Percentiles rank a stretch among this genome's conserved stretches.
These are phyloP conservation scores for Stegodyphus dumicola DNA, from an alignment of 1,140 invertebrate species.

Conservation along the genomic window DNA sequence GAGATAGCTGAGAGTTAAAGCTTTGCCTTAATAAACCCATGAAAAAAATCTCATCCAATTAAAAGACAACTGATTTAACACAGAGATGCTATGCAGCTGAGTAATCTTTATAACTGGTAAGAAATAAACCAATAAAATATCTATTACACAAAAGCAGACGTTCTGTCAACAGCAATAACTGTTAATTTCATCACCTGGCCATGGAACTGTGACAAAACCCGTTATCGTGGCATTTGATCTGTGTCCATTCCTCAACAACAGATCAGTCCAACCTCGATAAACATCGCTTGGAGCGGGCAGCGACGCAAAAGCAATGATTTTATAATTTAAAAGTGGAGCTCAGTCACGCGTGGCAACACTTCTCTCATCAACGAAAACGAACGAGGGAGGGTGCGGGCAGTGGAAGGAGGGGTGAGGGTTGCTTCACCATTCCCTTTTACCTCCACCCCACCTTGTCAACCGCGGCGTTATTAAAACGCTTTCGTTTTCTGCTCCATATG, in stretches of 20 bases:
- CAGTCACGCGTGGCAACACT: background rate
- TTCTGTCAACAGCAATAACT: too few relatives aligned
- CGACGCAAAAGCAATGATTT: slow-evolving; percentile 4
- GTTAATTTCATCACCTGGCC: too few relatives aligned
- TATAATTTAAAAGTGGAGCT: slow-evolving; percentile 6
- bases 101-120: too few relatives aligned
- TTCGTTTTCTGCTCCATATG: slow-evolving; percentile 58
- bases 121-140: too few relatives aligned
- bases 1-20: too few relatives aligned
- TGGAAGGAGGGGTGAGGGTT: slow-evolving; percentile 2
- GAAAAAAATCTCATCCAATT: too few relatives aligned
- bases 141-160: background rate
- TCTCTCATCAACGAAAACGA: slow-evolving; percentile 15
- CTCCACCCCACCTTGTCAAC: slow-evolving; percentile 31
- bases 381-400: background rate
- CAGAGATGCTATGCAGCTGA: too few relatives aligned
- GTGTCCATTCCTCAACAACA: background rate
- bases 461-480: slow-evolving; percentile 60
- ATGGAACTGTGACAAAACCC: too few relatives aligned
- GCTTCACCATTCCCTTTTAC: background rate
- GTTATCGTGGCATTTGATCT: too few relatives aligned
- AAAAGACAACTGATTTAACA: too few relatives aligned
- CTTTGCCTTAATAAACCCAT: too few relatives aligned
- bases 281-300: background rate
- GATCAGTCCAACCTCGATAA: background rate